Evolutionary conservation across 2,113 vertebrate species (phyloP).

Genomic region (Oncorhynchus tshawytscha): DNA sequence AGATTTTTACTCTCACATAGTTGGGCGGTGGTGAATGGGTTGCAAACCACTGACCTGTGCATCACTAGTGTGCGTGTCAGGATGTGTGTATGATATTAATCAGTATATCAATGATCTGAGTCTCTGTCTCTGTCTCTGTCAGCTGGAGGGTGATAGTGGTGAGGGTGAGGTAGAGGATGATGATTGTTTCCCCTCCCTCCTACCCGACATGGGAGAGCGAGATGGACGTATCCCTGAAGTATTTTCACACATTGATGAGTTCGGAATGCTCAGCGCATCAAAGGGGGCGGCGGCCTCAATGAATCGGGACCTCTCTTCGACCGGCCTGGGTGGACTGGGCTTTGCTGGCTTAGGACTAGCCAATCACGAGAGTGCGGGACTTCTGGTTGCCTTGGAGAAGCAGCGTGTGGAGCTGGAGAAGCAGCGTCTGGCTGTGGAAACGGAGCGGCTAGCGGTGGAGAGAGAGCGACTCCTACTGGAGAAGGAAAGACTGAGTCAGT

Average conservation of each 20-base stretch:
- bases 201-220: conserved; percentile 81
- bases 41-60: no score
- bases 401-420: conserved; percentile 90
- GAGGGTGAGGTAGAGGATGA: conserved; percentile 60
- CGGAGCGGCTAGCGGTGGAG: conserved; percentile 84
- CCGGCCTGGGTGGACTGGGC: conserved; percentile 2
- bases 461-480: conserved; percentile 87
- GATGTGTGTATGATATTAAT: no score
- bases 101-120: no score
- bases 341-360: conserved; percentile 27
- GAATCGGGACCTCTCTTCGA: conserved; percentile 45
- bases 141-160: conserved; percentile 59
- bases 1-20: no score
- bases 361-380: conserved; percentile 76
- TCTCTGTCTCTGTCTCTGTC: conserved; percentile 1
- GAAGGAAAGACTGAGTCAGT: conserved; percentile 81
- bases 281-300: conserved; percentile 66
- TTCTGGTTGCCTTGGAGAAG: conserved; percentile 85
- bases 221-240: conserved; percentile 79
- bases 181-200: conserved; percentile 86
- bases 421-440: conserved; percentile 85
- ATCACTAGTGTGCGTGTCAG: no score
- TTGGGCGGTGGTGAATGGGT: no score
- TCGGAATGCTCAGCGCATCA: conserved; percentile 80
- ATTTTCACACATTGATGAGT: conserved; percentile 84